These are phyloP conservation scores for Ardeotis arabs DNA, from an alignment of 2,113 vertebrate species.

Conservation along the genomic window DNA sequence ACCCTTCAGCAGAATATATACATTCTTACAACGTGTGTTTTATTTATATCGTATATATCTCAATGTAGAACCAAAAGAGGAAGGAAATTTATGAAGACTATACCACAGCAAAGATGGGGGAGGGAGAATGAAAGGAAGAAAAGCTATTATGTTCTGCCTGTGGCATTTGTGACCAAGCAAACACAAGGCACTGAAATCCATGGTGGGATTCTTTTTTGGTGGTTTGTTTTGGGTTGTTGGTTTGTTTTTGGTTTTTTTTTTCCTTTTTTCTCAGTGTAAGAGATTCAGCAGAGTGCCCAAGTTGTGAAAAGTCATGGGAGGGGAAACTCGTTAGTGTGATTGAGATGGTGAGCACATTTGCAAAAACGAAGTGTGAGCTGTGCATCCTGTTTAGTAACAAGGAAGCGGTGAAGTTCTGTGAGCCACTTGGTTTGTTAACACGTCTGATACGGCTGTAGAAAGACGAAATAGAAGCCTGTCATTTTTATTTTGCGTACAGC, in stretches of 20 bases:
- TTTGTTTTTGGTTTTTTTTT: background rate
- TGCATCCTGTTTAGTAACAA: conserved; percentile 88
- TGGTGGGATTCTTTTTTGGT: background rate
- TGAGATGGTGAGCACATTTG: background rate
- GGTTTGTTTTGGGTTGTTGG: background rate
- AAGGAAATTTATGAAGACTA: conserved; percentile 56
- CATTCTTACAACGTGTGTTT: background rate
- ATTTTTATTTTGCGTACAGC: background rate
- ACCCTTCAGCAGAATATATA: background rate
- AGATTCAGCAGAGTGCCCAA: background rate
- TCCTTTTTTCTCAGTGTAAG: background rate
- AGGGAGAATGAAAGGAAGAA: conserved; percentile 40
- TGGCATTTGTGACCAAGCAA: background rate
- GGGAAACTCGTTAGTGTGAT: background rate
- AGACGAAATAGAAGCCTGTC: background rate
- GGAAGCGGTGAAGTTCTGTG: conserved; percentile 73
- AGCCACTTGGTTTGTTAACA: background rate
- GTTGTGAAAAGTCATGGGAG: background rate
- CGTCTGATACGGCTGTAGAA: background rate
- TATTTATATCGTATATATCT: background rate
- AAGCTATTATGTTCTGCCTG: background rate
- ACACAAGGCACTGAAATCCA: background rate
- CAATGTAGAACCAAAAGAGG: conserved; percentile 46
- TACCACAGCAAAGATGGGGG: conserved; percentile 40
- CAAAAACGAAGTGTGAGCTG: background rate